These are phyloP conservation scores for Formicarius rufipectus DNA, from an alignment of 2,113 vertebrate genomes.

Conservation along the genomic window DNA sequence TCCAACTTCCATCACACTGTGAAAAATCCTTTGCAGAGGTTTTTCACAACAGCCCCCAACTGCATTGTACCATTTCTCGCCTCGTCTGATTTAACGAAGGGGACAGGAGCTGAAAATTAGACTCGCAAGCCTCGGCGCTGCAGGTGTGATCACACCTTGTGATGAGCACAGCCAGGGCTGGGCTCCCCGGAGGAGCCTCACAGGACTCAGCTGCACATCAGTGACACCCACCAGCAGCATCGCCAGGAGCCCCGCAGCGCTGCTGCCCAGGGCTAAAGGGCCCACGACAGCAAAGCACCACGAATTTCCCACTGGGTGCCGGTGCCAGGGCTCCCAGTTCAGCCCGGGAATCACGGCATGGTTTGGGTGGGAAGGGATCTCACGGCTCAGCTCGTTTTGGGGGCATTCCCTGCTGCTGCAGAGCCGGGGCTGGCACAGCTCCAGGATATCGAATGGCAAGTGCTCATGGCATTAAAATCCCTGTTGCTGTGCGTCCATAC, in stretches of 20 bases:
- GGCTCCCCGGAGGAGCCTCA: background rate
- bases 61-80: constrained; percentile 43
- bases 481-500: background rate
- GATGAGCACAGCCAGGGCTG: background rate
- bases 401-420: background rate
- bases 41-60: constrained; percentile 25
- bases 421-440: background rate
- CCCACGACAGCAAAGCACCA: accelerated
- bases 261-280: accelerated
- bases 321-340: background rate
- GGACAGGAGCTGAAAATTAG: constrained; percentile 32
- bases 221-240: background rate
- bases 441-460: background rate
- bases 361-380: background rate
- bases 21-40: constrained; percentile 26
- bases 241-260: background rate
- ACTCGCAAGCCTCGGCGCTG: background rate
- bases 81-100: background rate
- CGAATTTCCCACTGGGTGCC: accelerated
- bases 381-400: background rate
- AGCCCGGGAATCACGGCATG: background rate
- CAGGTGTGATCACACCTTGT: constrained; percentile 46
- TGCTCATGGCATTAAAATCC: background rate
- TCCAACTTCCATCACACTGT: constrained; percentile 10
- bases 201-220: background rate